Evolutionary conservation across 2,797 vertebrate species (phyloP).

Genomic region (Heliangelus exortis): DNA sequence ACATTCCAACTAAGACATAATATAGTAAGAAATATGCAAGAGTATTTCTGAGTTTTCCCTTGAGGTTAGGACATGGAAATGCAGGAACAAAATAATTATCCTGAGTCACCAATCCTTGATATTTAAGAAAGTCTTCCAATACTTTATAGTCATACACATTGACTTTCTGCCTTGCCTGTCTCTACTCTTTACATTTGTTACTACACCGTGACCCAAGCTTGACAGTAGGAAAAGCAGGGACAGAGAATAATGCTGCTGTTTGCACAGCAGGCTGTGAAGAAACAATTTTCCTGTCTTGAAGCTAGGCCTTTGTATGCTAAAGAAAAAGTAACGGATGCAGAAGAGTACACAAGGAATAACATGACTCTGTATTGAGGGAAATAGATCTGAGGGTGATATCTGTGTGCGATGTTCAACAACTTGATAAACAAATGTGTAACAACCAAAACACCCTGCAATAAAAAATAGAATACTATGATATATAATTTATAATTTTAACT

Average conservation of each 20-base stretch:
- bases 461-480: neutral
- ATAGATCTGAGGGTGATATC: neutral
- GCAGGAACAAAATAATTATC: neutral
- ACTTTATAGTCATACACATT: neutral
- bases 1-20: neutral
- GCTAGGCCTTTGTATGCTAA: neutral
- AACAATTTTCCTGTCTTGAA: neutral
- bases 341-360: neutral
- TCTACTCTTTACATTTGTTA: neutral
- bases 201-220: neutral
- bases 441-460: neutral
- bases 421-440: neutral
- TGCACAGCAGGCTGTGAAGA: neutral
- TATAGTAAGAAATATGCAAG: neutral
- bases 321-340: neutral
- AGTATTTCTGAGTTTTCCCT: neutral
- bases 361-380: neutral
- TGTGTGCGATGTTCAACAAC: neutral
- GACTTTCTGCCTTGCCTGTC: neutral
- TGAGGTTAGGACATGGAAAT: neutral
- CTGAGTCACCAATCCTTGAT: neutral
- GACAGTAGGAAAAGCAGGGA: neutral
- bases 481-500: neutral
- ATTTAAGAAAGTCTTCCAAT: neutral
- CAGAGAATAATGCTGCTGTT: neutral